Conservation (phyloP, 1,140 invertebrate species). For the Drosophila pectinifera region DNA sequence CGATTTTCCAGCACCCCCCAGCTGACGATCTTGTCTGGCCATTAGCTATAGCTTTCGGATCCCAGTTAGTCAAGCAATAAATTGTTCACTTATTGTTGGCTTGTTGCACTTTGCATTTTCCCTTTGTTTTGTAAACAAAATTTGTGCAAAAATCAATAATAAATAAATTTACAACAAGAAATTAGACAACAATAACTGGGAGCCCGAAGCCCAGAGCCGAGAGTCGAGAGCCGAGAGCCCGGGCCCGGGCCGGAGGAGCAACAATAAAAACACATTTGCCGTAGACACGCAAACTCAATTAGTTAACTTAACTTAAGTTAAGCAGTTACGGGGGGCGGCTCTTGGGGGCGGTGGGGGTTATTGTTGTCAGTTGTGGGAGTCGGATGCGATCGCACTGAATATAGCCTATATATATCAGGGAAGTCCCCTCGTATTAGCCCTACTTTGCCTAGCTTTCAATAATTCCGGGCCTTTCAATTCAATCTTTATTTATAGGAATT, state of each 20-base stretch:
- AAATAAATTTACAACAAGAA: constrained; percentile 41
- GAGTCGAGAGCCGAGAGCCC: no score
- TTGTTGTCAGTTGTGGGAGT: constrained; percentile 35
- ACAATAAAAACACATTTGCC: constrained; percentile 56
- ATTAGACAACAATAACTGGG: constrained; percentile 39
- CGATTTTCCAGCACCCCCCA: constrained; percentile 9
- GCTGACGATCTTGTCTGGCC: constrained; percentile 38
- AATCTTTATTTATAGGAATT: no score
- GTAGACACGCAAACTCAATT: constrained; percentile 79
- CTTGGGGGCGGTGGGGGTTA: constrained; percentile 12
- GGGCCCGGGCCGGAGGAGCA: background rate
- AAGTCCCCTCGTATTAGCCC: background rate
- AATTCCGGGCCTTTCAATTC: no score
- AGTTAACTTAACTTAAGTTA: constrained; percentile 59
- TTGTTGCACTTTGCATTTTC: constrained; percentile 50
- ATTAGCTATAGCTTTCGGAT: constrained; percentile 28
- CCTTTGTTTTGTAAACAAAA: constrained; percentile 70
- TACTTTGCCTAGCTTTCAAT: background rate
- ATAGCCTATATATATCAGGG: background rate
- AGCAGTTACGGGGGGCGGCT: constrained; percentile 27
- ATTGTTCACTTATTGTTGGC: constrained; percentile 46
- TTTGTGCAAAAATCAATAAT: constrained; percentile 68
- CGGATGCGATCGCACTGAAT: constrained; percentile 3
- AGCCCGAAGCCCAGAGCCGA: no score
- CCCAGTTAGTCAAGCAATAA: constrained; percentile 69